Evolutionary conservation across 2,888 invertebrate genomes (phyloP).

Genomic region (Cosmia trapezina): DNA sequence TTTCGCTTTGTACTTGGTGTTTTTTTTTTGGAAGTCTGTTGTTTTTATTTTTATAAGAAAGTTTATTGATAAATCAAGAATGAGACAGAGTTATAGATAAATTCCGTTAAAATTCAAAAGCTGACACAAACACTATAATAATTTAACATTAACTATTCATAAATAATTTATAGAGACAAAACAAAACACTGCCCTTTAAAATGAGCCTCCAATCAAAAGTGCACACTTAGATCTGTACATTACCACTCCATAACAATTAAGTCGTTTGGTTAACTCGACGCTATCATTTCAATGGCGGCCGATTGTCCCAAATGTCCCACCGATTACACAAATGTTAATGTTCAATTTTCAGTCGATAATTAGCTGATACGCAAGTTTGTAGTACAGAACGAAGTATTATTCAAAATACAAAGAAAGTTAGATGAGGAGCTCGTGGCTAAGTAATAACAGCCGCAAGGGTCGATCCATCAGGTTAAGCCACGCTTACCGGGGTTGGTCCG

Average conservation of each 20-base stretch:
- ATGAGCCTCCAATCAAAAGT: slow-evolving; percentile 12
- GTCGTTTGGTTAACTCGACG: slow-evolving; percentile 32
- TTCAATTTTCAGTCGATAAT: slow-evolving; percentile 39
- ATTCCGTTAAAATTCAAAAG: background rate
- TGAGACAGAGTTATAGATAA: too few species aligned
- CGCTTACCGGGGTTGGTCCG: too few species aligned
- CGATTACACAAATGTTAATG: slow-evolving; percentile 30
- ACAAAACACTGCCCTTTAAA: background rate
- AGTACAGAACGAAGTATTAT: background rate
- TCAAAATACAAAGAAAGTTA: background rate
- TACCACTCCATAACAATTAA: slow-evolving; percentile 50
- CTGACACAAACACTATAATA: background rate
- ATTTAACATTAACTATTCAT: background rate
- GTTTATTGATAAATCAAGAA: too few species aligned
- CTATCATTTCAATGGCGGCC: slow-evolving; percentile 36
- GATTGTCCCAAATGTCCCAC: slow-evolving; percentile 24
- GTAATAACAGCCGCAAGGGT: too few species aligned
- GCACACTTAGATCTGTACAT: slow-evolving; percentile 9
- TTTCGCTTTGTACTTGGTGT: too few species aligned
- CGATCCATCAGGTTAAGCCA: too few species aligned
- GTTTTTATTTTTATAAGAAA: too few species aligned
- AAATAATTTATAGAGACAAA: background rate
- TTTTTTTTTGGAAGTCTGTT: too few species aligned
- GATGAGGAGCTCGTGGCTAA: too few species aligned
- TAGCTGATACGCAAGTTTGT: slow-evolving; percentile 12